Conservation (phyloP, 1,140 invertebrate genomes). For the Drosophila bocqueti region DNA sequence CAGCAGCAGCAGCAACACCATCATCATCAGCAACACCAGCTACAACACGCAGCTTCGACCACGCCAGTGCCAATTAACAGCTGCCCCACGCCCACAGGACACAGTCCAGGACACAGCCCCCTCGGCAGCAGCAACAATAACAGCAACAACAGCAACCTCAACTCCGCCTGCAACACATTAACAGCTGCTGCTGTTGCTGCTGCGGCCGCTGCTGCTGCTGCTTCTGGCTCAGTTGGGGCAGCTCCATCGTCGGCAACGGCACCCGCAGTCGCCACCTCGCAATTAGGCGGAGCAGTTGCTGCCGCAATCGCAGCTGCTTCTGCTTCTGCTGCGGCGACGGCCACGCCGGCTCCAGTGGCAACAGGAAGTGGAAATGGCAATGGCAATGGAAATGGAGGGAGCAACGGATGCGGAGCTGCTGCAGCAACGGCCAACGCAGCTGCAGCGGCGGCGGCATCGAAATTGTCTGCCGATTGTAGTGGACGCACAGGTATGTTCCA, state of each 20-base stretch:
- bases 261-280: slow-evolving; percentile 57
- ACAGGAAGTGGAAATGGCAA: slow-evolving; percentile 47
- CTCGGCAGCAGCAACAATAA: slow-evolving; percentile 39
- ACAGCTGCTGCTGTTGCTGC: slow-evolving; percentile 67
- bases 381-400: slow-evolving; percentile 17
- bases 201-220: slow-evolving; percentile 52
- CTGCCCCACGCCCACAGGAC: slow-evolving; percentile 78
- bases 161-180: slow-evolving; percentile 76
- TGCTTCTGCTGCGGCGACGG: slow-evolving; percentile 34
- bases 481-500: slow-evolving; percentile 85
- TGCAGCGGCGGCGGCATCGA: slow-evolving; percentile 63
- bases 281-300: slow-evolving; percentile 54
- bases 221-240: slow-evolving; percentile 41
- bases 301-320: slow-evolving; percentile 43
- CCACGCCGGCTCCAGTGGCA: slow-evolving; percentile 51
- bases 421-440: slow-evolving; percentile 38
- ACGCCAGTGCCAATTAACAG: slow-evolving; percentile 73
- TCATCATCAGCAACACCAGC: slow-evolving; percentile 54
- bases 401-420: slow-evolving; percentile 25
- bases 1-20: slow-evolving; percentile 52
- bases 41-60: slow-evolving; percentile 69
- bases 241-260: slow-evolving; percentile 57
- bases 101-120: slow-evolving; percentile 74
- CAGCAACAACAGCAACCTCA: slow-evolving; percentile 43
- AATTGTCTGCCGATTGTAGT: slow-evolving; percentile 83